These are phyloP conservation scores for Diaphora mendica DNA, from an alignment of 2,888 invertebrate genomes.

Conservation along the genomic window DNA sequence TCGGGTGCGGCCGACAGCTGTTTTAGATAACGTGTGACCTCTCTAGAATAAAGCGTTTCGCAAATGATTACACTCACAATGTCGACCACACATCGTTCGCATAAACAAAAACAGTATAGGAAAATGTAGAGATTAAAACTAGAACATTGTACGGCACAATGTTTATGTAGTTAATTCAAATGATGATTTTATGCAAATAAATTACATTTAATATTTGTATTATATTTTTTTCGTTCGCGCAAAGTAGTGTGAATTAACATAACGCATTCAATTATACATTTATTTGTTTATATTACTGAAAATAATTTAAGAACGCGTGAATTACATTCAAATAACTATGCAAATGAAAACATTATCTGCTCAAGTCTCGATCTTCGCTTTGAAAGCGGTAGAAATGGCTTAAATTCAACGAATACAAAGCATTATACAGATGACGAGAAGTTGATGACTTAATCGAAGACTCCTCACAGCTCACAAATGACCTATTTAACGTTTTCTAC, in stretches of 20 bases:
- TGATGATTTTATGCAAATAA: constrained; percentile 12
- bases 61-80: constrained; percentile 63
- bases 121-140: constrained; percentile 6
- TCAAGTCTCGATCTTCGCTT: constrained; percentile 20
- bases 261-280: neutral
- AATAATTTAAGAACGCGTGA: constrained; percentile 7
- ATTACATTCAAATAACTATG: constrained; percentile 31
- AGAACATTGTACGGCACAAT: neutral
- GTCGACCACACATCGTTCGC: constrained; percentile 55
- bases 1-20: constrained; percentile 77
- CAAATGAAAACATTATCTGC: constrained; percentile 34
- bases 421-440: constrained; percentile 25
- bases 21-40: constrained; percentile 84
- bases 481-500: constrained; percentile 7
- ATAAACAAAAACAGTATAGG: constrained; percentile 32
- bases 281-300: constrained; percentile 5
- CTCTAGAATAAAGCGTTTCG: constrained; percentile 74
- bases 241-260: neutral
- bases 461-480: constrained; percentile 12
- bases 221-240: constrained; percentile 5
- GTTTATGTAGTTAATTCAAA: constrained; percentile 8
- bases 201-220: neutral
- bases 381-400: constrained; percentile 26
- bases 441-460: constrained; percentile 28
- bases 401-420: constrained; percentile 19